These are phyloP conservation scores for Arenaria interpres DNA, from an alignment of 2,113 vertebrate genomes.

Conservation along the genomic window DNA sequence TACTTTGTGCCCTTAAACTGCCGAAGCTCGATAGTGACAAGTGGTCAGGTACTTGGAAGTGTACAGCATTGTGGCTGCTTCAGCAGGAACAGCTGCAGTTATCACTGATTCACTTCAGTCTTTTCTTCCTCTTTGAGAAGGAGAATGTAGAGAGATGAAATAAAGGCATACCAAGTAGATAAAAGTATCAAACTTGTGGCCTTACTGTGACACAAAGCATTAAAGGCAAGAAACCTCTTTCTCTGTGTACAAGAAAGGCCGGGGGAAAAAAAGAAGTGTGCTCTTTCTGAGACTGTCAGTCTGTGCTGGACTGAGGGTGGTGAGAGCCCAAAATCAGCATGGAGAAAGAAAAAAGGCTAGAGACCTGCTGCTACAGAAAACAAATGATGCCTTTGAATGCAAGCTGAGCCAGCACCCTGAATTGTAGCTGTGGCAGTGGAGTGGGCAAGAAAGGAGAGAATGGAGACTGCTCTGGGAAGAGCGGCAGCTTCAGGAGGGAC, in stretches of 20 bases:
- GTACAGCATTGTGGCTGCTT: background rate
- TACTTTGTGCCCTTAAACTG: background rate
- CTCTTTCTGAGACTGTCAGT: background rate
- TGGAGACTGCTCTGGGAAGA: background rate
- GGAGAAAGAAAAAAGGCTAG: constrained; percentile 5
- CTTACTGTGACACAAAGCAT: constrained; percentile 35
- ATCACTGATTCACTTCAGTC: constrained; percentile 22
- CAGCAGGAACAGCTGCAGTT: background rate
- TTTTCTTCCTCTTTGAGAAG: constrained; percentile 50
- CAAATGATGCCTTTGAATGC: background rate
- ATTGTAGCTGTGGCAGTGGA: background rate
- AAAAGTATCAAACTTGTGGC: constrained; percentile 51
- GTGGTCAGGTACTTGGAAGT: background rate
- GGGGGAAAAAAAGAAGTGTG: too few species aligned
- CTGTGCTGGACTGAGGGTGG: constrained; percentile 6
- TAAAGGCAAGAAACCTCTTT: constrained; percentile 52
- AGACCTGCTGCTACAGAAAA: constrained; percentile 20
- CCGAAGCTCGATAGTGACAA: background rate
- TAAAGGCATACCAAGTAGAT: constrained; percentile 57
- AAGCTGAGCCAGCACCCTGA: constrained; percentile 19
- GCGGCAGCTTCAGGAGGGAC: background rate
- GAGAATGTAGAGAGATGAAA: constrained; percentile 57
- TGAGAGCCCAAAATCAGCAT: background rate
- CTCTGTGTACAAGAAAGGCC: constrained; percentile 3
- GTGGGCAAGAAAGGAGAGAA: background rate